phyloP scores from a whole-genome alignment of 2,797 vertebrate species.

The Falco berigora region DNA sequence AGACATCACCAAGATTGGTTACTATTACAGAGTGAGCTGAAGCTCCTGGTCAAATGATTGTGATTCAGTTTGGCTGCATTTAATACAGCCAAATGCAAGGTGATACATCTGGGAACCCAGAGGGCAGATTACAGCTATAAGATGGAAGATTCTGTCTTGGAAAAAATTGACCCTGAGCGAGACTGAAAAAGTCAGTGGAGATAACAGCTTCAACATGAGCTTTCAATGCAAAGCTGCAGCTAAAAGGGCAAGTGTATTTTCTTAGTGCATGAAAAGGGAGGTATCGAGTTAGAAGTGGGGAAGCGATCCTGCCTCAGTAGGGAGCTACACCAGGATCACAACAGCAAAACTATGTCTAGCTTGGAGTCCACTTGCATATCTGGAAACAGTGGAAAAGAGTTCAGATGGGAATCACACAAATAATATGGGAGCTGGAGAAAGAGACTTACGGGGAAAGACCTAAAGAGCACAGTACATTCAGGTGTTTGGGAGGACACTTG shows the following conservation, averaged over 20 bases:
- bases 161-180: slow-evolving; percentile 13
- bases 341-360: not conserved
- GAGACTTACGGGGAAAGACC: not conserved
- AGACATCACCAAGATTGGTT: slow-evolving; percentile 35
- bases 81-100: slow-evolving; percentile 54
- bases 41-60: slow-evolving; percentile 19
- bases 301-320: not conserved
- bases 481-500: not conserved
- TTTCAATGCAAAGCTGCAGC: slow-evolving; percentile 40
- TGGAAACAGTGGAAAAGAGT: not conserved
- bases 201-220: slow-evolving; percentile 54
- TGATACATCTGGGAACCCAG: slow-evolving; percentile 61
- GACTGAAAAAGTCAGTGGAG: slow-evolving; percentile 17
- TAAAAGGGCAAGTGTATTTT: slow-evolving; percentile 1
- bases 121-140: slow-evolving; percentile 36
- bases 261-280: not conserved
- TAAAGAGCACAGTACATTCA: not conserved
- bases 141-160: slow-evolving; percentile 39
- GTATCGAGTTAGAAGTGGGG: not conserved
- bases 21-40: slow-evolving; percentile 1
- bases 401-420: not conserved
- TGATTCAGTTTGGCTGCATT: slow-evolving; percentile 45
- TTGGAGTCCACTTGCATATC: not conserved
- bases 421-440: not conserved
- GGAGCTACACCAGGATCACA: not conserved